Conservation (phyloP, 2,113 vertebrate species). For the Astatoreochromis straeleni region DNA sequence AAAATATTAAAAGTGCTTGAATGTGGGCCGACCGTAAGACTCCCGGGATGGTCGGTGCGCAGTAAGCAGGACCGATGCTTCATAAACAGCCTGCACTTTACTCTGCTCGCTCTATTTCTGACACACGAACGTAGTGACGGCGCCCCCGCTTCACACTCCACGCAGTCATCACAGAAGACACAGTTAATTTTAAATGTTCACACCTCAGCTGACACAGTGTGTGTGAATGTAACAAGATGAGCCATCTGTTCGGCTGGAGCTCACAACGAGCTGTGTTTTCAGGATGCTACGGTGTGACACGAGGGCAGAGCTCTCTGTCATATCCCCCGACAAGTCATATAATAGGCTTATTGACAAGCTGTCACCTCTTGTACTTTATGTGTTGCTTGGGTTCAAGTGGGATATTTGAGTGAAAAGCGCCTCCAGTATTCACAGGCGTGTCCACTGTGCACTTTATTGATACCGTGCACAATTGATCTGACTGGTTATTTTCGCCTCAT, state of each 20-base stretch:
- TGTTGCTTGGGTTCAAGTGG: conserved; percentile 22
- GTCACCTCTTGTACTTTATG: conserved; percentile 36
- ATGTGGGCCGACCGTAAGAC: background rate
- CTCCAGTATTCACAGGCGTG: background rate
- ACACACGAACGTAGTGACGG: background rate
- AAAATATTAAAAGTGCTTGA: background rate
- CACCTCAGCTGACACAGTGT: background rate
- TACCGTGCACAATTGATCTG: background rate
- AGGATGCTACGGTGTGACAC: conserved; percentile 6
- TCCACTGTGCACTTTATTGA: background rate
- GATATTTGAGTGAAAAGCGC: conserved; percentile 28
- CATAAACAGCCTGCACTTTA: background rate
- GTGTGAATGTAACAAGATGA: background rate
- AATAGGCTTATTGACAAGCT: conserved; percentile 61
- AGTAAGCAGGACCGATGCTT: background rate
- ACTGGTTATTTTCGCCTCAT: background rate
- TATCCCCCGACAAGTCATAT: conserved; percentile 38
- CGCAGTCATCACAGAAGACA: background rate
- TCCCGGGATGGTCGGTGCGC: background rate
- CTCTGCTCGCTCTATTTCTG: background rate
- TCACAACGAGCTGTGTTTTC: background rate
- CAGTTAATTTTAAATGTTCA: background rate
- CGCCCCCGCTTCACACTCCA: background rate
- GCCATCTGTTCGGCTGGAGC: background rate
- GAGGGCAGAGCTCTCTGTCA: conserved; percentile 27